Evolutionary conservation across 1,140 invertebrate genomes (phyloP), one percentile per base, ranked within the genome.

Genomic region (Melipona quadrifasciata): DNA sequence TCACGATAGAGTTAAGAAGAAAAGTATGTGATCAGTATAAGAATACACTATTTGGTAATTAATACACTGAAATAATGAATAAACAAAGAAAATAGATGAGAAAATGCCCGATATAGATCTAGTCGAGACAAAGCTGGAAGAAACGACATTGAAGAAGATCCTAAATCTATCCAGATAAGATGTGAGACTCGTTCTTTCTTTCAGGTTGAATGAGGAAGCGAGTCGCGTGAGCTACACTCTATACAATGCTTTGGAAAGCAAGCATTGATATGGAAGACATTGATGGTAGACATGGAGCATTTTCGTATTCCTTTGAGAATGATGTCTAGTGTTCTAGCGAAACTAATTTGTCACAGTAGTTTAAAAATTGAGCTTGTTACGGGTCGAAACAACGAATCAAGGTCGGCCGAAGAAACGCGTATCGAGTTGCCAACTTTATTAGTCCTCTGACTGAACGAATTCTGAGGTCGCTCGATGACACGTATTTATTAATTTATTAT

Each of bases 71-170:
- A 55, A 3, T 24, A 21, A 51, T 21, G 12, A 51, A 24, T 21
- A 21, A 39, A 17, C 1, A 31, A 47, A 64, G 17, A 21, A n/a
- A 24, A 17, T 27, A 39, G 21, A 12, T 1, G 21, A 24, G 31
- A 12, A 4, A 39, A 24, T 34, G 10, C 3, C 12, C 21, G 21
- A 58, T 75, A 51, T 31, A 31, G 65, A 61, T 51, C 2, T 82
- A 86, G 24, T 24, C 51, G 5, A 24, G 31, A 39, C 27, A 34
- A 77, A 55, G 57, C n/a, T 34, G 80, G 31, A 71, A n/a, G 64
- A 73, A n/a, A 24, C 86, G 91, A 78, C 90, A 91, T 89, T 90
- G 91, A 87, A 85, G 87, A 92, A 90, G 90, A 91, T 90, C 89
- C 87, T 80, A 85, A 87, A 88, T 91, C 84, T 88, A 87, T 88